These are phyloP conservation scores for Brenthis ino DNA, from an alignment of 2,888 invertebrate genomes.

Conservation along the genomic window DNA sequence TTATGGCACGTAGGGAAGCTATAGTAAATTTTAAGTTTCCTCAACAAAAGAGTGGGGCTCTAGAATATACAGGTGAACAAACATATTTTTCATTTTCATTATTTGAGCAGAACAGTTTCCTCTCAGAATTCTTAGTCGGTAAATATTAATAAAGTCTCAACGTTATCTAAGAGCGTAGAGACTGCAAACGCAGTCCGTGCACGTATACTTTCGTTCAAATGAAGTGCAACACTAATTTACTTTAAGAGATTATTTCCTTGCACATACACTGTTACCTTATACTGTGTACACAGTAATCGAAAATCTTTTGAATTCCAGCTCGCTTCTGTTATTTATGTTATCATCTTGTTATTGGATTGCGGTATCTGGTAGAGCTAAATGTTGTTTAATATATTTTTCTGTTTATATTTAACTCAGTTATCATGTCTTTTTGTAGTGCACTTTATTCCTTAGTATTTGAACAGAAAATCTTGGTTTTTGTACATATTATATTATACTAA, in stretches of 20 bases:
- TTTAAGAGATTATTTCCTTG: constrained; percentile 73
- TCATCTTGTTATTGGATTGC: neutral
- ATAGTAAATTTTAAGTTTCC: neutral
- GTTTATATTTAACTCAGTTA: too few relatives aligned
- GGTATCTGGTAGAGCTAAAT: neutral
- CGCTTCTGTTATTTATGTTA: constrained; percentile 42
- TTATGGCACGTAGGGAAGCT: neutral
- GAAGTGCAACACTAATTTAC: constrained; percentile 71
- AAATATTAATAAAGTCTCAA: constrained; percentile 44
- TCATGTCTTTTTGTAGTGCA: too few relatives aligned
- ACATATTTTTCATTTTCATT: constrained; percentile 36
- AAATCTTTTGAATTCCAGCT: constrained; percentile 61
- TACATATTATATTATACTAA: too few relatives aligned
- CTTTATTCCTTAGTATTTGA: too few relatives aligned
- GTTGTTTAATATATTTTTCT: neutral
- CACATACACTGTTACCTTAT: constrained; percentile 58
- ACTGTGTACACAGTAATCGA: constrained; percentile 55
- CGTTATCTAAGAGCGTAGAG: constrained; percentile 40
- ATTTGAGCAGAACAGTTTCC: constrained; percentile 37
- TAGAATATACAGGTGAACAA: constrained; percentile 28
- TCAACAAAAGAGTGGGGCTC: neutral
- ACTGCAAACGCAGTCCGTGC: constrained; percentile 50
- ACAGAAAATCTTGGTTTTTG: too few relatives aligned
- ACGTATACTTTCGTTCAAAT: constrained; percentile 61
- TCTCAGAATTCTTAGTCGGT: constrained; percentile 39